Percentiles rank a stretch among this genome's conserved stretches.
phyloP scores from a whole-genome alignment of 2,888 invertebrate species.

The Athalia circularis region DNA sequence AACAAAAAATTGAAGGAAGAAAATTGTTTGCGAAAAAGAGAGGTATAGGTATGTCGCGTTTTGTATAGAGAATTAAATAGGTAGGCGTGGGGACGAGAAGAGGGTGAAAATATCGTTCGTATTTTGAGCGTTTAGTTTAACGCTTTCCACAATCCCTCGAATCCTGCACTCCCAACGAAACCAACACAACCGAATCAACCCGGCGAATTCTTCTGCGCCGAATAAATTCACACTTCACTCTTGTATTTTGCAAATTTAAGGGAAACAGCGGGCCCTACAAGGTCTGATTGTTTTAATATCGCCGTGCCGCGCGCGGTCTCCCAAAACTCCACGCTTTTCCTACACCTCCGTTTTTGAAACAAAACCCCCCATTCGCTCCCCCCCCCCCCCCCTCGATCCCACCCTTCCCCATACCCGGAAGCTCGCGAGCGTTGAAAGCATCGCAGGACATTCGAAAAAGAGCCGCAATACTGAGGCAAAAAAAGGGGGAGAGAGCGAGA shows the following conservation, averaged over 20 bases:
- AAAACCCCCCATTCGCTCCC: neutral
- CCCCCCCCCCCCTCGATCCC: neutral
- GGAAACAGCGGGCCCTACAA: conserved; percentile 62
- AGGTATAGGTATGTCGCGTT: too few relatives aligned
- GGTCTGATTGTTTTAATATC: conserved; percentile 65
- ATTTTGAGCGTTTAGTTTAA: neutral
- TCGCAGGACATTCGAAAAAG: too few relatives aligned
- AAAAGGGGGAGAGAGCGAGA: too few relatives aligned
- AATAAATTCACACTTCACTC: conserved; percentile 69
- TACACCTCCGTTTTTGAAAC: conserved; percentile 14
- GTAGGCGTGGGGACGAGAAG: too few relatives aligned
- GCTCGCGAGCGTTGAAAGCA: too few relatives aligned
- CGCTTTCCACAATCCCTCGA: neutral
- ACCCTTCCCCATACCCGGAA: too few relatives aligned
- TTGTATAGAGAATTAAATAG: too few relatives aligned
- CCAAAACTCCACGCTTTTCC: conserved; percentile 16
- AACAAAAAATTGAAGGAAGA: too few relatives aligned
- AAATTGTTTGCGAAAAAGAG: neutral
- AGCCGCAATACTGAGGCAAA: too few relatives aligned
- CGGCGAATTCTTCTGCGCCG: conserved; percentile 49
- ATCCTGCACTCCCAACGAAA: too few relatives aligned
- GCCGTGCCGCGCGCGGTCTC: conserved; percentile 26
- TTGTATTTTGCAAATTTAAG: conserved; percentile 68
- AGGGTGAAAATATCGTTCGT: too few relatives aligned
- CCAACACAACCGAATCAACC: too few relatives aligned